Percentiles rank a stretch among this genome's conserved stretches.
These are phyloP conservation scores for Ariopsis seemanni DNA, from an alignment of 2,113 vertebrate genomes.

Conservation along the genomic window DNA sequence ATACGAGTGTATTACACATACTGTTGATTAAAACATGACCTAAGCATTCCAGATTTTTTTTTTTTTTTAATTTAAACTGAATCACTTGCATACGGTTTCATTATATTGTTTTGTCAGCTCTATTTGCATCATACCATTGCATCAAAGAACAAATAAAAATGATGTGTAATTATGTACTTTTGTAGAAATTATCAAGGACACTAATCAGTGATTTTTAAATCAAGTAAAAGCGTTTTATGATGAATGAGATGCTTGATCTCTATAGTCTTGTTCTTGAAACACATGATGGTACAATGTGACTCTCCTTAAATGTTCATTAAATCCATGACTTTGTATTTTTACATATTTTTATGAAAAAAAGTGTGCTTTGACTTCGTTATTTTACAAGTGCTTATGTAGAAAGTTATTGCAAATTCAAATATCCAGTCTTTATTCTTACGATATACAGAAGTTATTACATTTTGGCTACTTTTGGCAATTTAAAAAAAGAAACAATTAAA, in stretches of 20 bases:
- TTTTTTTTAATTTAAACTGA: not conserved
- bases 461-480: not conserved
- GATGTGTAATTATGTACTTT: constrained; percentile 18
- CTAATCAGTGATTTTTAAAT: constrained; percentile 11
- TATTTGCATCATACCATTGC: not conserved
- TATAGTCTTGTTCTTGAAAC: not conserved
- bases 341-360: constrained; percentile 24
- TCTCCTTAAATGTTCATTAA: not conserved
- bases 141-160: not conserved
- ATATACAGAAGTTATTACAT: not conserved
- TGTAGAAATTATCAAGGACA: not conserved
- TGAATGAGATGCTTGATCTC: not conserved
- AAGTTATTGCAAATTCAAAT: not conserved
- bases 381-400: not conserved
- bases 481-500: not conserved
- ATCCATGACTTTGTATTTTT: constrained; percentile 27
- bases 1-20: not conserved
- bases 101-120: not conserved
- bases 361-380: not conserved
- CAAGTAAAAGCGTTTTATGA: not conserved
- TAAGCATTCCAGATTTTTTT: not conserved
- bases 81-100: not conserved
- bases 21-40: not conserved
- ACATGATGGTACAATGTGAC: not conserved
- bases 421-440: not conserved